Conservation (phyloP, 2,113 vertebrate species). For the Bubo bubo region DNA sequence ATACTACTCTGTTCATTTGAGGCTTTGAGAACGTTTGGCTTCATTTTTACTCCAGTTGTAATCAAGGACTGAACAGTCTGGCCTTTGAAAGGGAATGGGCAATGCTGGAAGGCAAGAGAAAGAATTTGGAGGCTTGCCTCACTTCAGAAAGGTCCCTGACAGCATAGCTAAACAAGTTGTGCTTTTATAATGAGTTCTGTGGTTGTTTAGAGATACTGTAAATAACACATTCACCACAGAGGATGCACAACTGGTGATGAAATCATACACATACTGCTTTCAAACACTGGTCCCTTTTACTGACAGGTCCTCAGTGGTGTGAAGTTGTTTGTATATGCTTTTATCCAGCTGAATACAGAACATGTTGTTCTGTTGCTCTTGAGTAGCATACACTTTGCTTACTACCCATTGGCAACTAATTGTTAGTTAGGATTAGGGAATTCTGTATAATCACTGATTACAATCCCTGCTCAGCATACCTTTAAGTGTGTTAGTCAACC, state of each 20-base stretch:
- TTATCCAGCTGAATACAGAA: background rate
- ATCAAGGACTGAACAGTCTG: background rate
- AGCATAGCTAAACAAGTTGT: constrained; percentile 11
- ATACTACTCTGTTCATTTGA: background rate
- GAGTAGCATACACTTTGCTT: background rate
- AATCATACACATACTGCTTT: background rate
- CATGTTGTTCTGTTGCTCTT: background rate
- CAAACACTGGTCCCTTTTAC: background rate
- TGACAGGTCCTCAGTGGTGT: background rate
- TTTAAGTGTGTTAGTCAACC: background rate
- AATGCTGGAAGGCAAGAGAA: background rate
- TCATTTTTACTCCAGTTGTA: background rate
- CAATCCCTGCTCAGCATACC: background rate
- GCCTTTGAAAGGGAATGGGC: background rate
- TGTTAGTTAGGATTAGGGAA: background rate
- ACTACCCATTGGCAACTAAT: background rate
- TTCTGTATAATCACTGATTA: background rate
- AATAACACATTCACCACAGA: constrained; percentile 1
- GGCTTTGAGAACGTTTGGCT: background rate
- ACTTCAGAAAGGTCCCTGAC: background rate
- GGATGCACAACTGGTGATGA: background rate
- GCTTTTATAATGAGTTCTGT: background rate
- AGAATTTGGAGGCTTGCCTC: constrained; percentile 10
- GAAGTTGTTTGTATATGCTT: background rate
- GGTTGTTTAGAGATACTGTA: background rate